Evolutionary conservation across 2,888 invertebrate species (phyloP), one percentile per base, ranked within the genome.

Genomic region (Nomada flava): DNA sequence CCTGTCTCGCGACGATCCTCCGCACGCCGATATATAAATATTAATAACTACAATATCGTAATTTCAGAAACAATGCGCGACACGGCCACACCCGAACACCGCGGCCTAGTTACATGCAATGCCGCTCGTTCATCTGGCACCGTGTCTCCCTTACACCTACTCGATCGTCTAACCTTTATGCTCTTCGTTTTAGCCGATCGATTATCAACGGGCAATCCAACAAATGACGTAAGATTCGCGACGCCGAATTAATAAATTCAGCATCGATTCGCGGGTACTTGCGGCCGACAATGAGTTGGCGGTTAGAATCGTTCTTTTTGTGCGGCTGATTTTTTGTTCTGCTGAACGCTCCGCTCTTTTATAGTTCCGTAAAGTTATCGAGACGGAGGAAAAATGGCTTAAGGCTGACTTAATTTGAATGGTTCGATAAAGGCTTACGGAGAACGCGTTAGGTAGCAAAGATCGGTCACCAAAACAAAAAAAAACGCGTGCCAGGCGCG

Each of bases 21-120:
- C 74, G 60, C 62, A 62, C 76, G 59, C 73, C 76, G 71, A 86
- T 82, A 78, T 87, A 90, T 90, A 90, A 90, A 90, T 90, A 90
- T 90, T 90, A 90, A 90, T 90, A 91, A 89, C 88, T 84, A 87
- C 88, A 85, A 90, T 90, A 91, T 90, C 87, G 87, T 90, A 89
- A 91, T 89, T 88, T 89, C 84, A 79, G 87, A 87, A 88, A 91
- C 91, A 91, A 91, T 91, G 86, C 89, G 87, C 80, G 73, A 82
- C 77, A 69, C 82, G 80, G 89, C 88, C 90, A 90, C 90, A 90
- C 90, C 90, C 90, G 89, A 86, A 89, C 79, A 71, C 77, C 83
- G 57, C 83, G 84, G 73, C 88, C 87, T 82, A 87, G 89, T 84
- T 86, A 82, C 87, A 81, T 83, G 64, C 84, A 13, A 72, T 23